These are phyloP conservation scores for Saturnia japonica DNA, from an alignment of 2,888 invertebrate species.

Conservation along the genomic window DNA sequence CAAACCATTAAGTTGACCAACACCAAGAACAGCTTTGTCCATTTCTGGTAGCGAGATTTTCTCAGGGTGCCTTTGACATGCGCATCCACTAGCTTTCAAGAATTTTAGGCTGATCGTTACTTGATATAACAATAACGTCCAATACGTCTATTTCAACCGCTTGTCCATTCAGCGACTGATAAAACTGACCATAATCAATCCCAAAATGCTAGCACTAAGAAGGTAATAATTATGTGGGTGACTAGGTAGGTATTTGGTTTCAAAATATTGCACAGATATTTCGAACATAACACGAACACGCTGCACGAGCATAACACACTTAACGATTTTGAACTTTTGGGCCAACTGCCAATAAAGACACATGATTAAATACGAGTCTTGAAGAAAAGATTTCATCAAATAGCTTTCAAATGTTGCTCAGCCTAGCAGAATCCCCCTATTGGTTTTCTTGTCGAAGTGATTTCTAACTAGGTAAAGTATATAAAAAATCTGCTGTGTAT, in stretches of 20 bases:
- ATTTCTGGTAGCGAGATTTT: not conserved
- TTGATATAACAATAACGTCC: no score
- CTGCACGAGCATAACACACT: no score
- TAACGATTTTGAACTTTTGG: no score
- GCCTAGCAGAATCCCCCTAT: not conserved
- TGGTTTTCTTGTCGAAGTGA: not conserved
- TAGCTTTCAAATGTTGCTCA: not conserved
- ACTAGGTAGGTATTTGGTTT: not conserved
- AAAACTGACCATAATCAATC: not conserved
- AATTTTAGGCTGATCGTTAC: no score
- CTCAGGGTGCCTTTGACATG: not conserved
- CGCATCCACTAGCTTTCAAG: not conserved
- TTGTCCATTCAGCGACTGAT: no score
- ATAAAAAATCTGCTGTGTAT: not conserved
- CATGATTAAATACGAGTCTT: no score
- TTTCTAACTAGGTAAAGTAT: not conserved
- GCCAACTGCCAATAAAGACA: no score
- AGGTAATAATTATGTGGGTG: not conserved
- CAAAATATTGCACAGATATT: no score
- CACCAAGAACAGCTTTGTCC: not conserved
- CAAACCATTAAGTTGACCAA: not conserved
- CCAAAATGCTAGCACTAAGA: not conserved
- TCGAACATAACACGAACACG: no score
- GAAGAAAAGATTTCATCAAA: not conserved
- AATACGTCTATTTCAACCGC: not conserved